phyloP scores from a whole-genome alignment of 2,888 invertebrate species.

The Cosmorhoe ocellata region DNA sequence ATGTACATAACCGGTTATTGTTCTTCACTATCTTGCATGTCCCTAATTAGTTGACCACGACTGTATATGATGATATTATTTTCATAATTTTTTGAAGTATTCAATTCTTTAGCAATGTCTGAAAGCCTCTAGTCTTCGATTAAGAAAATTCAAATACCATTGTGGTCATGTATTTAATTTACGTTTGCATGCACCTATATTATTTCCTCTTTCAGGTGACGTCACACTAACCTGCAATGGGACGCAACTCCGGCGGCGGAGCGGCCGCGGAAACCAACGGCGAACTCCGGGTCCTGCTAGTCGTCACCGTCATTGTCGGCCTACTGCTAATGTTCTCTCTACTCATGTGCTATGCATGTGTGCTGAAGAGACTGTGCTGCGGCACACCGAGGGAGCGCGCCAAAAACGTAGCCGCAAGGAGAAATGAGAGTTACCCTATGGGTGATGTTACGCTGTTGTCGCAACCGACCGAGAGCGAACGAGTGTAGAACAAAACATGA shows the following conservation, averaged over 20 bases:
- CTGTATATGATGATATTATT: too few species aligned
- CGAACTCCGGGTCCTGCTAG: conserved; percentile 82
- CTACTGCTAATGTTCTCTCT: conserved; percentile 83
- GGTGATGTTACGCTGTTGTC: conserved; percentile 84
- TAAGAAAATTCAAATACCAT: too few species aligned
- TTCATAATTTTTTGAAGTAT: too few species aligned
- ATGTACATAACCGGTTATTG: too few species aligned
- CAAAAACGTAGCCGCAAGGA: conserved; percentile 64
- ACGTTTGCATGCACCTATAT: too few species aligned
- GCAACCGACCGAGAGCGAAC: conserved; percentile 83
- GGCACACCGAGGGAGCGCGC: conserved; percentile 74
- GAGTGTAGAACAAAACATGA: conserved; percentile 52
- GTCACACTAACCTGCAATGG: conserved; percentile 51
- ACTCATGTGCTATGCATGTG: conserved; percentile 86
- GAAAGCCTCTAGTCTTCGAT: too few species aligned
- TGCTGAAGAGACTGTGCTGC: conserved; percentile 85
- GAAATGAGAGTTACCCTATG: conserved; percentile 82
- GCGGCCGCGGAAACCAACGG: conserved; percentile 71
- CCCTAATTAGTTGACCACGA: too few species aligned
- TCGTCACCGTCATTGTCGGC: conserved; percentile 83
- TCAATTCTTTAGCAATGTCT: too few species aligned
- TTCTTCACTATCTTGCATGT: too few species aligned
- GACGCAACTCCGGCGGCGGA: conserved; percentile 56
- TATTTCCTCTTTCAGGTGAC: conserved; percentile 56
- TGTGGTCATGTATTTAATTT: too few species aligned